Evolutionary conservation across 2,888 invertebrate species (phyloP).

Genomic region (Orthosia incerta): DNA sequence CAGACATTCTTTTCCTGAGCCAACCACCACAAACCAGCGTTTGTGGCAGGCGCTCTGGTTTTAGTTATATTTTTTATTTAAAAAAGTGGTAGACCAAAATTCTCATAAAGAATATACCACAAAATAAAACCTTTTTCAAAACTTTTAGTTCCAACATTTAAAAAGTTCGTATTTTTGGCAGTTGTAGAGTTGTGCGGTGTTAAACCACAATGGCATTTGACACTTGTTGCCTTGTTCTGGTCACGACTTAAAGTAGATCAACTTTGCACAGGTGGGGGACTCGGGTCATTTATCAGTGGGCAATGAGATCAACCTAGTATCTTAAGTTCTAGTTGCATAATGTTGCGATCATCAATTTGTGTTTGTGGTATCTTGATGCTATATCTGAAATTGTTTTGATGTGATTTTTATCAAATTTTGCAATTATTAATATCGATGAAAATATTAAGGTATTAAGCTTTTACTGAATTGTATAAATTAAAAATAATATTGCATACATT

Average conservation of each 20-base stretch:
- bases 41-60: no score
- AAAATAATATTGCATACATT: no score
- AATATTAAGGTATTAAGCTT: no score
- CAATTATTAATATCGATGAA: no score
- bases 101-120: background rate
- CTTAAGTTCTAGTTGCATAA: background rate
- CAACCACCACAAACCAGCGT: no score
- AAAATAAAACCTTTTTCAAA: slow-evolving; percentile 30
- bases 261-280: slow-evolving; percentile 48
- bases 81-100: background rate
- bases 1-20: no score
- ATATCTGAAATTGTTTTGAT: background rate
- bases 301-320: slow-evolving; percentile 6
- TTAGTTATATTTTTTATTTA: background rate
- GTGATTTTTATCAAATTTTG: background rate
- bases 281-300: slow-evolving; percentile 37
- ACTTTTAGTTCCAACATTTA: slow-evolving; percentile 10
- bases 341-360: background rate
- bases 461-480: no score
- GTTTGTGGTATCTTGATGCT: background rate
- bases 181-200: slow-evolving; percentile 20
- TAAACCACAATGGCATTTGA: slow-evolving; percentile 43
- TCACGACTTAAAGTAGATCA: slow-evolving; percentile 53
- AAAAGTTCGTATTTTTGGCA: slow-evolving; percentile 18
- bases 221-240: slow-evolving; percentile 43